phyloP scores from a whole-genome alignment of 2,797 vertebrate genomes.

The Mormyrus hasselquistii region DNA sequence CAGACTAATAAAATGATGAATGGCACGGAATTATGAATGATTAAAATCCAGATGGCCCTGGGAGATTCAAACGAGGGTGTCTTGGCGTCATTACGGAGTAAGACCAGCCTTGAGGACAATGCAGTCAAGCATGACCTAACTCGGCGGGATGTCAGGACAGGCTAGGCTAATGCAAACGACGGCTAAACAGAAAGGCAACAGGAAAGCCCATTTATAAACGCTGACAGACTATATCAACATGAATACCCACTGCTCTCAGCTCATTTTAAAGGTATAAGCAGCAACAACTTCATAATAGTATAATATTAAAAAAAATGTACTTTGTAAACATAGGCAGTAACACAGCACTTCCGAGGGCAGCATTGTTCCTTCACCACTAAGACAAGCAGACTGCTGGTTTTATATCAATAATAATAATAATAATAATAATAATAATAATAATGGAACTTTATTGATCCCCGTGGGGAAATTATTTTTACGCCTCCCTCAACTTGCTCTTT shows the following conservation, averaged over 20 bases:
- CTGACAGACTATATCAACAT: neutral
- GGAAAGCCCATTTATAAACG: neutral
- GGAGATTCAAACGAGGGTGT: neutral
- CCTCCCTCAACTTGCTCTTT: too few relatives aligned
- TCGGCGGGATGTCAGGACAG: neutral
- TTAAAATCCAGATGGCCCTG: constrained; percentile 7
- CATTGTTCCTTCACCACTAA: neutral
- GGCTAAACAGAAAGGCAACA: neutral
- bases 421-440: too few relatives aligned
- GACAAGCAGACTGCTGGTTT: neutral
- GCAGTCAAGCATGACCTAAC: neutral
- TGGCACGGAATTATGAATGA: neutral
- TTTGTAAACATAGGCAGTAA: neutral
- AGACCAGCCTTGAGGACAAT: neutral
- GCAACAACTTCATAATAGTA: neutral
- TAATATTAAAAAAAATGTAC: neutral
- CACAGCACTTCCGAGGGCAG: neutral
- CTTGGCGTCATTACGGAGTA: neutral
- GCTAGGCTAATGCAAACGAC: neutral
- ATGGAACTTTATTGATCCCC: too few relatives aligned
- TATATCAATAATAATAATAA: neutral
- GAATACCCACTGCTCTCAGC: neutral
- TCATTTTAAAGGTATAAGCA: neutral
- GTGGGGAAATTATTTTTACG: too few relatives aligned
- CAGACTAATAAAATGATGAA: constrained; percentile 7